Conservation (phyloP, 2,888 invertebrate species). For the Trypoxylon attenuatum region DNA sequence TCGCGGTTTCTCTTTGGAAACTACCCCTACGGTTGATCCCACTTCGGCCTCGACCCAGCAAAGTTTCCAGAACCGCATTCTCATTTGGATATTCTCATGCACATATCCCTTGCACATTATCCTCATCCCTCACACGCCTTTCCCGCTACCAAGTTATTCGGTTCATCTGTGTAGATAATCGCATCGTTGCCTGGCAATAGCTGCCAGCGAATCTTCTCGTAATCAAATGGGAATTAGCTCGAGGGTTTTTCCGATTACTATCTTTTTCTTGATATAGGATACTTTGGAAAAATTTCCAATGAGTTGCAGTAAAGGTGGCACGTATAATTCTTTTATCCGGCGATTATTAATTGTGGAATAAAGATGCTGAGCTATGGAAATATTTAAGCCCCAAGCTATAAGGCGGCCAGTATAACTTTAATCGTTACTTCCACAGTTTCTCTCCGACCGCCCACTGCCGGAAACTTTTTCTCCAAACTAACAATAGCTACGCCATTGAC, state of each 20-base stretch:
- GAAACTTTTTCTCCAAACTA: background rate
- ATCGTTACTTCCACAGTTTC: background rate
- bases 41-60: slow-evolving; percentile 42
- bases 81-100: slow-evolving; percentile 45
- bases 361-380: background rate
- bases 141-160: too few species aligned
- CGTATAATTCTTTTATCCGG: background rate
- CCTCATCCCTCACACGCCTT: too few species aligned
- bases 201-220: too few species aligned
- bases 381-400: background rate
- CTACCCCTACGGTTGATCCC: slow-evolving; percentile 43
- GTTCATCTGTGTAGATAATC: too few species aligned
- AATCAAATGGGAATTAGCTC: too few species aligned
- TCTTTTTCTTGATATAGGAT: too few species aligned
- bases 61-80: slow-evolving; percentile 39
- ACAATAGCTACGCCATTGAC: background rate
- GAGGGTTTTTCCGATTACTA: too few species aligned
- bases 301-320: too few species aligned
- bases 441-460: background rate
- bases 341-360: background rate
- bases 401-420: background rate
- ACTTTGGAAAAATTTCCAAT: too few species aligned
- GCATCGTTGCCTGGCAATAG: too few species aligned
- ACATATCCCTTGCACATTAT: slow-evolving; percentile 19
- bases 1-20: slow-evolving; percentile 38